A percentile compares a stretch with the other conserved stretches of the same genome.
These are phyloP conservation scores for Acanthurus tractus DNA, from an alignment of 2,797 vertebrate species.

Conservation along the genomic window DNA sequence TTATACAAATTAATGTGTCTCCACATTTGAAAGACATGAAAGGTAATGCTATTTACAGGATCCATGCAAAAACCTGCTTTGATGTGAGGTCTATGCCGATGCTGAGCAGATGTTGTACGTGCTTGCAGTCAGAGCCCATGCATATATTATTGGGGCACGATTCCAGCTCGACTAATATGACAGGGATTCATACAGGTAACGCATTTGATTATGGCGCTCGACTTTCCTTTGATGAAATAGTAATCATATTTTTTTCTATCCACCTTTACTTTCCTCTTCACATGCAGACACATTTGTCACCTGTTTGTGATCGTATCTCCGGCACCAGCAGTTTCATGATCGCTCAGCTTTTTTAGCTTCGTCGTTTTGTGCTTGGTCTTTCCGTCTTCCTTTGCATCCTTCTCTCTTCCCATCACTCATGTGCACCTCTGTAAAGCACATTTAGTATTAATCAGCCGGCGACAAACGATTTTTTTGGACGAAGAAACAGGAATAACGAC, in stretches of 20 bases:
- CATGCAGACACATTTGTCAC: constrained; percentile 42
- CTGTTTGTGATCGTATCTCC: constrained; percentile 56
- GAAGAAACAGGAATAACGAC: background rate
- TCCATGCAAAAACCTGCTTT: constrained; percentile 10
- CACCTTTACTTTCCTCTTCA: background rate
- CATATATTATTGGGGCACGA: background rate
- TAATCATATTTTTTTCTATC: constrained; percentile 7
- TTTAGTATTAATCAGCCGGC: background rate
- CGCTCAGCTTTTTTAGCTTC: constrained; percentile 53
- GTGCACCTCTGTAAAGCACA: background rate
- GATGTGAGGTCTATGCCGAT: constrained; percentile 17
- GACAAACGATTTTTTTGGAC: background rate
- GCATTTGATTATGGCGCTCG: constrained; percentile 15
- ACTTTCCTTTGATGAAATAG: constrained; percentile 11
- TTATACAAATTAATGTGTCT: constrained; percentile 40
- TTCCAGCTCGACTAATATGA: constrained; percentile 6
- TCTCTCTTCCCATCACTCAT: constrained; percentile 73
- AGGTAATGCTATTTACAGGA: constrained; percentile 7
- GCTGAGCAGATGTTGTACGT: constrained; percentile 45
- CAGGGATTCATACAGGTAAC: background rate
- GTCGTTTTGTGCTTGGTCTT: constrained; percentile 54
- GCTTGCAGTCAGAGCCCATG: constrained; percentile 16
- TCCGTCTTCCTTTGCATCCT: constrained; percentile 50
- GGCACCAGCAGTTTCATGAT: constrained; percentile 29
- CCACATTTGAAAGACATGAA: constrained; percentile 30